Percentiles rank a stretch among this genome's conserved stretches.
Conservation (phyloP, 2,113 vertebrate species). For the Istiophorus platypterus region DNA sequence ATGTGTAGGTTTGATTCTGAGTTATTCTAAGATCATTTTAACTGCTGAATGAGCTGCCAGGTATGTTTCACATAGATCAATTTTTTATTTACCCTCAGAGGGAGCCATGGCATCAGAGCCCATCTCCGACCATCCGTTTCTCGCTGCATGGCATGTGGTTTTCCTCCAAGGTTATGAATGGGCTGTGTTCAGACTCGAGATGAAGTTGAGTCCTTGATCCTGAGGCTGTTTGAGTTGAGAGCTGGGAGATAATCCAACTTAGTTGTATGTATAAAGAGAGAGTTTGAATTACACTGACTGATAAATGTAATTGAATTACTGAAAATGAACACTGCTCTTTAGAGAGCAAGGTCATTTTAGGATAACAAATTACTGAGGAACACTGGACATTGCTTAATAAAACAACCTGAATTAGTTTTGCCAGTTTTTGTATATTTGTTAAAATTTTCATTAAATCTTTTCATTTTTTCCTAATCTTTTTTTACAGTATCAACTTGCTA, state of each 20-base stretch:
- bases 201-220: slow-evolving; percentile 49
- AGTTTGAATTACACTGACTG: neutral
- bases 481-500: neutral
- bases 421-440: neutral
- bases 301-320: neutral
- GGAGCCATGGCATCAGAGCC: slow-evolving; percentile 28
- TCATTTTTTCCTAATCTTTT: neutral
- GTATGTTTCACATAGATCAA: slow-evolving; percentile 19
- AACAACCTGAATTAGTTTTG: neutral
- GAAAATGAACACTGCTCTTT: neutral
- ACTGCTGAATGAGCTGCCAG: neutral
- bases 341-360: neutral
- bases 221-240: slow-evolving; percentile 30
- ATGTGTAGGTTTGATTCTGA: neutral
- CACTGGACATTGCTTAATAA: too few species aligned
- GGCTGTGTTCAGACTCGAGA: slow-evolving; percentile 42
- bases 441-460: neutral
- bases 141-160: slow-evolving; percentile 47
- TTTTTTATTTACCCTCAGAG: slow-evolving; percentile 50
- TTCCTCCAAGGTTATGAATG: slow-evolving; percentile 58
- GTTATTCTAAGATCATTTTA: neutral
- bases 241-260: slow-evolving; percentile 16
- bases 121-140: slow-evolving; percentile 45
- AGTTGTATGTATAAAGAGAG: neutral
- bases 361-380: too few species aligned